These are phyloP conservation scores for Lemur catta DNA, from an alignment of 2,797 vertebrate species.

Conservation along the genomic window DNA sequence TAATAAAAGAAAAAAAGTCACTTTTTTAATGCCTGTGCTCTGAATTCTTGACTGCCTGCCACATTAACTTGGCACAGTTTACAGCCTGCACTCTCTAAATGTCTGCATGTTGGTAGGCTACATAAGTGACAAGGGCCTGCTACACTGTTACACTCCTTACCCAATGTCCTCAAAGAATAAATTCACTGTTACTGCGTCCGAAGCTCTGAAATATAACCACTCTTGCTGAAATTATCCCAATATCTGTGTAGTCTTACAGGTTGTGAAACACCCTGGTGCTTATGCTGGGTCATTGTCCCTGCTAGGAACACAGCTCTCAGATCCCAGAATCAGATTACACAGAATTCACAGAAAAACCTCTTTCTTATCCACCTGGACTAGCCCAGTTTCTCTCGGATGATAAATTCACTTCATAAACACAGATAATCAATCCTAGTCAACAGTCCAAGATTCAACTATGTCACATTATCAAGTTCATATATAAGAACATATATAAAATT, in stretches of 20 bases:
- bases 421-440: not conserved
- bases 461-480: not conserved
- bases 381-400: slow-evolving; percentile 14
- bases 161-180: not conserved
- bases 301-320: not conserved
- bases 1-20: not conserved
- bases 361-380: not conserved
- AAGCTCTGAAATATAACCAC: not conserved
- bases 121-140: not conserved
- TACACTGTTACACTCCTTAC: not conserved
- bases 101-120: not conserved
- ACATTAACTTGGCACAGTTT: not conserved
- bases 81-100: not conserved
- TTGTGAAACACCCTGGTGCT: not conserved
- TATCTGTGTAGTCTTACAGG: not conserved
- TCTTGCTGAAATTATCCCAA: not conserved
- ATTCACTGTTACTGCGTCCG: not conserved
- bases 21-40: slow-evolving; percentile 21
- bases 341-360: not conserved
- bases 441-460: slow-evolving; percentile 22
- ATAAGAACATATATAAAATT: slow-evolving; percentile 5
- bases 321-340: not conserved
- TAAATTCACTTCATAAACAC: slow-evolving; percentile 50
- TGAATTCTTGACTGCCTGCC: slow-evolving; percentile 10
- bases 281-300: not conserved